Conservation (phyloP, 2,888 invertebrate genomes). For the Nephrotoma appendiculata region DNA sequence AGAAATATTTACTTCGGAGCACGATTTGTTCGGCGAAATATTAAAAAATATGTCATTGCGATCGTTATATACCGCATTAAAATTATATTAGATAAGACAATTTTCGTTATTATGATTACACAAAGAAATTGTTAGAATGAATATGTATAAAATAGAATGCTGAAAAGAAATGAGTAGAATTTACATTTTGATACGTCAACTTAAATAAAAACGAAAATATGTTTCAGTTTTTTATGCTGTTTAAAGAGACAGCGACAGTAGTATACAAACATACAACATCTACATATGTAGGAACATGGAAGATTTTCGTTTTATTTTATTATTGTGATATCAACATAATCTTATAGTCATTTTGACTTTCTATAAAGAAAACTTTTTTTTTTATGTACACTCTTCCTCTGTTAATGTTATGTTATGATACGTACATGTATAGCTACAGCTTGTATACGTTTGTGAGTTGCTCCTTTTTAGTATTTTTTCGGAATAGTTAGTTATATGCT, state of each 20-base stretch:
- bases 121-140: background rate
- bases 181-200: background rate
- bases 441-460: background rate
- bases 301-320: background rate
- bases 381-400: background rate
- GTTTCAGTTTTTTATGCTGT: background rate
- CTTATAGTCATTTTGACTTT: background rate
- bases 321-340: background rate
- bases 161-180: background rate
- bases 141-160: background rate
- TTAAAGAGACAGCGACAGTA: background rate
- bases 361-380: background rate
- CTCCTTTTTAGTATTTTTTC: background rate
- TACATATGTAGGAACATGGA: background rate
- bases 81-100: background rate
- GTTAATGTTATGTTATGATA: background rate
- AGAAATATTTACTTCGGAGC: too few species aligned
- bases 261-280: background rate
- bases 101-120: background rate
- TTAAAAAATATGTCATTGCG: background rate
- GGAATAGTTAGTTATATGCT: background rate
- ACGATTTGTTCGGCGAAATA: background rate
- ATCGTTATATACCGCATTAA: background rate
- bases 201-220: background rate
- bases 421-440: background rate